A percentile compares a stretch with the other conserved stretches of the same genome.
phyloP scores from a whole-genome alignment of 92 coral and sea anemone genomes.

The Palythoa caribaeorum region DNA sequence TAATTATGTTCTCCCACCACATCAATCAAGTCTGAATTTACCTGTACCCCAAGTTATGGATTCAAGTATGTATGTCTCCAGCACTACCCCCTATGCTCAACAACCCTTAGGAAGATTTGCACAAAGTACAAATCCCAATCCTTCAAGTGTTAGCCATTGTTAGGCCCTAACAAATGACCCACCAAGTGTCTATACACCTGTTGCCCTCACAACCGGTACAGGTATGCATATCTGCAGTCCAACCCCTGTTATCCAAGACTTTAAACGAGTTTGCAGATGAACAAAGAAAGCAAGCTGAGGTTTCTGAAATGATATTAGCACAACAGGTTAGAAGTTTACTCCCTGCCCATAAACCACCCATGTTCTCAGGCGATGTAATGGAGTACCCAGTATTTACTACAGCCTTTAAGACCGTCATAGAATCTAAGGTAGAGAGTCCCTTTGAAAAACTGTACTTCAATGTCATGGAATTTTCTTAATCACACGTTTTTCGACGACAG shows the following conservation, averaged over 20 bases:
- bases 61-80: conserved; percentile 3
- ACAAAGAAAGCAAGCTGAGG: conserved; percentile 65
- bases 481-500: too few species aligned
- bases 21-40: neutral
- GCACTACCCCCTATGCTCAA: neutral
- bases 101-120: neutral
- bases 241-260: neutral
- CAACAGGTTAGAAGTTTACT: conserved; percentile 66
- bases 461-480: too few species aligned
- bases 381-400: conserved; percentile 73
- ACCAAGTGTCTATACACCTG: neutral
- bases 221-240: neutral
- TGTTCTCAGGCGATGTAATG: conserved; percentile 60
- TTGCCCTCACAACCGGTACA: neutral
- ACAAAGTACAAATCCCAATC: neutral
- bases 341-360: conserved; percentile 49
- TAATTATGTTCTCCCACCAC: neutral
- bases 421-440: conserved; percentile 67
- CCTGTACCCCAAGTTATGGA: neutral
- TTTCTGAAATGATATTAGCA: conserved; percentile 71
- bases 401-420: conserved; percentile 69
- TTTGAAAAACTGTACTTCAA: conserved; percentile 62
- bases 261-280: conserved; percentile 57
- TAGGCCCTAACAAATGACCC: neutral
- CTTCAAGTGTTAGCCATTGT: neutral